Base-by-base conservation (phyloP, 2,113 vertebrate species). In the Megatriorchis doriae region DNA sequence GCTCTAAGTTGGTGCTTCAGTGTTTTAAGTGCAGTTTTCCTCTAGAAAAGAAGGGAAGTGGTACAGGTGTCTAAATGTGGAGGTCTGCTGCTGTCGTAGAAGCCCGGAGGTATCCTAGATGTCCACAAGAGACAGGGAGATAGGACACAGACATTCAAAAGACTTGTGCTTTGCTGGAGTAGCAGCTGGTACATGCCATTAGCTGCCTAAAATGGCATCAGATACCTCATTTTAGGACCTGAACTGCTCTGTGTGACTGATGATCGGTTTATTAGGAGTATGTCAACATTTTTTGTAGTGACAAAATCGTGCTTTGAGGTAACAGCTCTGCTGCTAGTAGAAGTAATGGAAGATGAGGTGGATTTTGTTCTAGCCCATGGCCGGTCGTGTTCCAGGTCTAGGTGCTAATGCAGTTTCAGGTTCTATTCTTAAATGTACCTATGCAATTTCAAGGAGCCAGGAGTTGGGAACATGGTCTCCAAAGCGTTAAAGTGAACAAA, bases 401-500 rank as follows among this genome's bases (percentile, higher is more conserved):
- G 7, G 27, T 56, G 70, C 79, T 25, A 10, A 26, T 2, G 16
- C 22, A 16, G 16, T 42, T 58, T 16, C 56, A 12, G 20, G 22
- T 32, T 59, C 40, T 48, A 0, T 50, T 36, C 50, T 22, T 29
- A 16, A 22, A 18, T 2, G 11, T 3, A 25, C 8, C 32, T 7
- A 0, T 23, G 50, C 10, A 5, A 0, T 10, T 23, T 4, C 10
- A 7, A 32, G 47, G 70, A 58, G 42, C 2, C 34, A 10, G 43
- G 38, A n/a, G 6, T 22, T 45, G 65, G 82, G 56, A 45, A n/a
- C 8, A 0, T 1, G n/a, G 22, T 25, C 40, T 92, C 58, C 48
- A 23, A 29, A 4, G 6, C 26, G 52, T 32, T 55, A 16, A n/a
- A 70, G n/a, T 17, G 42, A 85, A 15, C 40, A 53, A 66, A 8